Conservation (phyloP, 2,113 vertebrate species). For the Atlantisia rogersi region DNA sequence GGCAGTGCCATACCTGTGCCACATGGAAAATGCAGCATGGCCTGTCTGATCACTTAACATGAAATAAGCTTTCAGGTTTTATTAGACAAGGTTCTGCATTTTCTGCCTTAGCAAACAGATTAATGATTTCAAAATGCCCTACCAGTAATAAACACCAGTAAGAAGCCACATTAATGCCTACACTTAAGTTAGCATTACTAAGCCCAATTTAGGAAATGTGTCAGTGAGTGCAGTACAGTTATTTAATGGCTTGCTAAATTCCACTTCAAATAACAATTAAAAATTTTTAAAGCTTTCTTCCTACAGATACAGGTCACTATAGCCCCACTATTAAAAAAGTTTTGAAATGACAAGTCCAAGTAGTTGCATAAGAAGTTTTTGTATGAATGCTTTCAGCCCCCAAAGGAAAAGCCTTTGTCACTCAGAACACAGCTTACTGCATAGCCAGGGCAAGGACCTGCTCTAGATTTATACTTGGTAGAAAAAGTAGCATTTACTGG, state of each 20-base stretch:
- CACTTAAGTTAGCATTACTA: not conserved
- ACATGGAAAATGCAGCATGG: rapidly evolving
- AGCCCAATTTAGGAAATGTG: not conserved
- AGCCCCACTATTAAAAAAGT: not conserved
- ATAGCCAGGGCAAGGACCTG: rapidly evolving
- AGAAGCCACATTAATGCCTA: not conserved
- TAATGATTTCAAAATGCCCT: not conserved
- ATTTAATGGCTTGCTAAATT: not conserved
- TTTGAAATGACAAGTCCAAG: not conserved
- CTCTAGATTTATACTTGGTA: not conserved
- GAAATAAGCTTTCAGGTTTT: not conserved
- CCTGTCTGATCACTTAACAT: not conserved
- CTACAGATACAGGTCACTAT: not conserved
- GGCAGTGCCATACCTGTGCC: not conserved
- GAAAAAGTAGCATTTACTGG: not conserved
- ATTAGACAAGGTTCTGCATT: not conserved
- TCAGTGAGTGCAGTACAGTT: not conserved
- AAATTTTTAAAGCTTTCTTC: not conserved
- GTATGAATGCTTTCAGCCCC: rapidly evolving
- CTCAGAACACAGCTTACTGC: not conserved
- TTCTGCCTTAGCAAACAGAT: not conserved
- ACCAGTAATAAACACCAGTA: not conserved
- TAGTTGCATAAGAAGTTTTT: not conserved
- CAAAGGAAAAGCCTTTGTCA: not conserved
- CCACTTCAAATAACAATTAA: not conserved